Percentiles rank a stretch among this genome's conserved stretches.
phyloP scores from a whole-genome alignment of 2,888 invertebrate species.

The Apamea anceps region DNA sequence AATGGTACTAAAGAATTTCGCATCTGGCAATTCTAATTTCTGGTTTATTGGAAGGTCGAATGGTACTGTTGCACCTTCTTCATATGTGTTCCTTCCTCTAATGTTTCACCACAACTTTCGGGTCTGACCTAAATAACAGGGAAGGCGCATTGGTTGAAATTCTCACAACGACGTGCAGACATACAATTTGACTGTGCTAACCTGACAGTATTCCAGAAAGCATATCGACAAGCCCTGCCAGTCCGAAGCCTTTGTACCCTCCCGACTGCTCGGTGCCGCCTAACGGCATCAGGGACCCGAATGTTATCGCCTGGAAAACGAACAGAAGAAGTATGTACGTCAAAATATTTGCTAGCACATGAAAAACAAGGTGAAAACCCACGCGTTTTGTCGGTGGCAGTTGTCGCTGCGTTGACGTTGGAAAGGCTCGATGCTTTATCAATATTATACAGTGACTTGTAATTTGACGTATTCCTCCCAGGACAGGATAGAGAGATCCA shows the following conservation, averaged over 20 bases:
- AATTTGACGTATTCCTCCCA: too few species aligned
- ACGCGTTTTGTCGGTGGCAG: too few species aligned
- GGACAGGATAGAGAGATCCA: too few species aligned
- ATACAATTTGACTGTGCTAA: not conserved
- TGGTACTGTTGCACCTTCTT: not conserved
- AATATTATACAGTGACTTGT: too few species aligned
- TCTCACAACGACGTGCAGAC: not conserved
- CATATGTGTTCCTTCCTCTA: not conserved
- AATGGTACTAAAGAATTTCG: not conserved
- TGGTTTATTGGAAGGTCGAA: not conserved
- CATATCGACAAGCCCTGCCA: constrained; percentile 27
- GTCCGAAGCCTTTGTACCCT: constrained; percentile 38
- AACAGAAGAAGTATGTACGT: not conserved
- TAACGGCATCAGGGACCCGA: constrained; percentile 22
- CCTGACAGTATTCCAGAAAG: constrained; percentile 38
- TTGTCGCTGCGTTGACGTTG: too few species aligned
- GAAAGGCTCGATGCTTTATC: too few species aligned
- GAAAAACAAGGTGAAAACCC: too few species aligned
- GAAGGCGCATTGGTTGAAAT: not conserved
- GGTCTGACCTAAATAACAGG: not conserved
- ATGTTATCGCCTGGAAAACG: constrained; percentile 19
- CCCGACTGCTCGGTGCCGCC: constrained; percentile 9
- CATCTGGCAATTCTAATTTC: not conserved
- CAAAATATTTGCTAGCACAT: not conserved
- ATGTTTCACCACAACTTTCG: not conserved